Conservation (phyloP, 2,113 vertebrate species). For the Megaceryle maxima region DNA sequence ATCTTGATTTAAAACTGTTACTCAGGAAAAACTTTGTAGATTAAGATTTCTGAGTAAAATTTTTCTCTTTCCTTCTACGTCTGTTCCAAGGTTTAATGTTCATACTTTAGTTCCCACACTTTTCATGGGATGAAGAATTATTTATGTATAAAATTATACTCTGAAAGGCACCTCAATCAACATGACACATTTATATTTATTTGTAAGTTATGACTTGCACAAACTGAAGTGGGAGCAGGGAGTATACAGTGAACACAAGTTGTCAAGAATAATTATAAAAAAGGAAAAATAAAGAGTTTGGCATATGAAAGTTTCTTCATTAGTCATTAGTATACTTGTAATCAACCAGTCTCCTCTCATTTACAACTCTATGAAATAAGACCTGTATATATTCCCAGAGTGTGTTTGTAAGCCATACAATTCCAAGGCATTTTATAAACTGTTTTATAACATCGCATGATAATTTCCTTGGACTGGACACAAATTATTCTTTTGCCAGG, state of each 20-base stretch:
- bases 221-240: not conserved
- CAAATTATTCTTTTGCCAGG: not conserved
- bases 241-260: conserved; percentile 17
- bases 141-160: not conserved
- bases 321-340: conserved; percentile 65
- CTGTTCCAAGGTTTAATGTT: not conserved
- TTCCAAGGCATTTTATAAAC: conserved; percentile 18
- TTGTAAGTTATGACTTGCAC: not conserved
- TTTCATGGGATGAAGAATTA: not conserved
- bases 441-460: conserved; percentile 36
- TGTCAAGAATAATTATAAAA: conserved; percentile 58
- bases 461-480: not conserved
- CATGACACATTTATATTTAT: not conserved
- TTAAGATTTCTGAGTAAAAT: not conserved
- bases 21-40: not conserved
- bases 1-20: conserved; percentile 14
- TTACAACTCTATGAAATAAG: conserved; percentile 76
- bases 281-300: conserved; percentile 46
- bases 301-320: conserved; percentile 67
- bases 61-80: not conserved
- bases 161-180: conserved; percentile 17
- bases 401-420: conserved; percentile 10
- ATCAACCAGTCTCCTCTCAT: conserved; percentile 73
- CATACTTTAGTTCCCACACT: not conserved
- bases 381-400: conserved; percentile 75